These are phyloP conservation scores for Tetranychus urticae DNA, from an alignment of 1,140 invertebrate genomes.

Conservation along the genomic window DNA sequence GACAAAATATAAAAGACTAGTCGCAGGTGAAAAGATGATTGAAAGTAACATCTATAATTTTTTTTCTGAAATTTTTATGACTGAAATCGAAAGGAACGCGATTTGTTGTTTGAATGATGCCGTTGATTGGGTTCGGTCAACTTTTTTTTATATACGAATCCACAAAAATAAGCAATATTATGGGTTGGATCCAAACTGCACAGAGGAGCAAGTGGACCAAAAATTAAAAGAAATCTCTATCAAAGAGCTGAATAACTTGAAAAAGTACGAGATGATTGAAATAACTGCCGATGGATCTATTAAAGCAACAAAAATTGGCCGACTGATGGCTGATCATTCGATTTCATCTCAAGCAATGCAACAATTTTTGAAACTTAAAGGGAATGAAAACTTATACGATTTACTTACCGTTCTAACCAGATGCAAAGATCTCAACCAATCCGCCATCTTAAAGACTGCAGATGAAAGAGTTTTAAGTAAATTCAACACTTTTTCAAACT, in stretches of 20 bases:
- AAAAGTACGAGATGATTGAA: slow-evolving; percentile 24
- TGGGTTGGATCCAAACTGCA: slow-evolving; percentile 18
- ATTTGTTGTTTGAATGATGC: slow-evolving; percentile 42
- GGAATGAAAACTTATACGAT: neutral
- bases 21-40: slow-evolving; percentile 23
- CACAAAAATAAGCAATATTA: slow-evolving; percentile 42
- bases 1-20: slow-evolving; percentile 22
- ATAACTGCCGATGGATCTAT: slow-evolving; percentile 27
- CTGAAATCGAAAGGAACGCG: slow-evolving; percentile 45
- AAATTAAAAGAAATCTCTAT: slow-evolving; percentile 19
- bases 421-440: slow-evolving; percentile 30
- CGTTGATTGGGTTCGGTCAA: slow-evolving; percentile 48
- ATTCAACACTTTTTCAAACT: slow-evolving; percentile 25
- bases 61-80: slow-evolving; percentile 49
- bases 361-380: slow-evolving; percentile 18
- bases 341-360: slow-evolving; percentile 37
- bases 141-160: slow-evolving; percentile 47
- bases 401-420: slow-evolving; percentile 23
- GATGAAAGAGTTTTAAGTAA: slow-evolving; percentile 33
- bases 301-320: slow-evolving; percentile 27
- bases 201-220: neutral
- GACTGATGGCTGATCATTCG: slow-evolving; percentile 37
- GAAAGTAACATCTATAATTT: slow-evolving; percentile 37
- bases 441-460: slow-evolving; percentile 31
- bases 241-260: slow-evolving; percentile 29